phyloP scores from a whole-genome alignment of 1,140 invertebrate species.

The Drosophila mayri region DNA sequence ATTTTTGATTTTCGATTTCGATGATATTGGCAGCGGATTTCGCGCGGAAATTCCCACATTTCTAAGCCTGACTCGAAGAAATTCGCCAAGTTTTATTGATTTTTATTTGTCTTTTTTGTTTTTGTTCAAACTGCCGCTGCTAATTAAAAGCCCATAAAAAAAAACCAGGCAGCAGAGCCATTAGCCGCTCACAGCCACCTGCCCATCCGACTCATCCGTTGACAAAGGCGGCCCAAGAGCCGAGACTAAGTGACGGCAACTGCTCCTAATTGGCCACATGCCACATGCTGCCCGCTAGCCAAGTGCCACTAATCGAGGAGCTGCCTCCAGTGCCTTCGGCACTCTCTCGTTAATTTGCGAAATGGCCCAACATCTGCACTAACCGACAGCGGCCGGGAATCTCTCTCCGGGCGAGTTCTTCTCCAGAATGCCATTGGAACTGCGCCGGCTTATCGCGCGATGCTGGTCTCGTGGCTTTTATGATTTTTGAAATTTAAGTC shows the following conservation, averaged over 20 bases:
- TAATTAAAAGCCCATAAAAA: slow-evolving; percentile 62
- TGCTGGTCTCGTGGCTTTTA: slow-evolving; percentile 74
- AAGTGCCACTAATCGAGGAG: slow-evolving; percentile 32
- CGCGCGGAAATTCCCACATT: slow-evolving; percentile 67
- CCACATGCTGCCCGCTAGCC: slow-evolving; percentile 15
- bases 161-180: slow-evolving; percentile 43
- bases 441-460: slow-evolving; percentile 43
- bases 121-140: slow-evolving; percentile 16
- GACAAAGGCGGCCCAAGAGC: slow-evolving; percentile 37
- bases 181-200: slow-evolving; percentile 38
- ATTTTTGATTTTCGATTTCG: slow-evolving; percentile 59
- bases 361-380: slow-evolving; percentile 58
- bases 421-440: slow-evolving; percentile 1
- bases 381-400: slow-evolving; percentile 23
- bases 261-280: slow-evolving; percentile 56
- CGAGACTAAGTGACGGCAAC: slow-evolving; percentile 46
- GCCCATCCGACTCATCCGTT: slow-evolving; percentile 40
- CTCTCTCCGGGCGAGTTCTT: slow-evolving; percentile 5
- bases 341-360: slow-evolving; percentile 65
- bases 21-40: slow-evolving; percentile 59
- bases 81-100: slow-evolving; percentile 51
- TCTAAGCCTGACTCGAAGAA: slow-evolving; percentile 55
- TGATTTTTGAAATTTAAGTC: slow-evolving; percentile 82
- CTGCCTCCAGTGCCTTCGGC: slow-evolving; percentile 11
- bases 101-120: slow-evolving; percentile 22